A percentile compares a stretch with the other conserved stretches of the same genome.
Conservation (phyloP, 2,113 vertebrate genomes). For the Falcunculus frontatus region DNA sequence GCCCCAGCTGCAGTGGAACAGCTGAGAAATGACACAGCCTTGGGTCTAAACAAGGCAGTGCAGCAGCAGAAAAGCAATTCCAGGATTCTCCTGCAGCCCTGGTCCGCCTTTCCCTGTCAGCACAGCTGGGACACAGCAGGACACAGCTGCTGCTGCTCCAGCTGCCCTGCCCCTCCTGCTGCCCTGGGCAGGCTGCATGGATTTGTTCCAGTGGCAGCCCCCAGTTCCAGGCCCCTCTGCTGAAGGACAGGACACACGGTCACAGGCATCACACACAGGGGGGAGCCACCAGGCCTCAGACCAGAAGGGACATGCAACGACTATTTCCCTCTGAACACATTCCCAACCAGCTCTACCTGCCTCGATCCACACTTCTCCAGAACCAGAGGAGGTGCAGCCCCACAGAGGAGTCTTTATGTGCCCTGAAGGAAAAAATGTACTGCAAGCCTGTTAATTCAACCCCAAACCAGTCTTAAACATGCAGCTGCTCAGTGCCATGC, state of each 20-base stretch:
- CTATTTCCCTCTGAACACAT: not conserved
- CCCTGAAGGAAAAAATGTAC: not conserved
- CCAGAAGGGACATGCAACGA: not conserved
- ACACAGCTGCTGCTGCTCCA: not conserved
- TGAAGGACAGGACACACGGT: not conserved
- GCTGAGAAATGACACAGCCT: not conserved
- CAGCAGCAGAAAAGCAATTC: not conserved
- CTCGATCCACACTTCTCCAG: not conserved
- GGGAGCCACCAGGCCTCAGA: not conserved
- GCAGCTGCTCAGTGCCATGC: not conserved
- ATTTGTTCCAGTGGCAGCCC: not conserved
- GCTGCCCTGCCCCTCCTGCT: not conserved
- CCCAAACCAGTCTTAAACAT: not conserved
- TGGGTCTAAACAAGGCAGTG: not conserved
- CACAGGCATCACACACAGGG: not conserved
- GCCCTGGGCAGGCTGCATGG: not conserved
- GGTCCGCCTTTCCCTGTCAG: not conserved
- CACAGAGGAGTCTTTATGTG: not conserved
- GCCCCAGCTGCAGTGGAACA: not conserved
- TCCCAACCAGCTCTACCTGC: not conserved
- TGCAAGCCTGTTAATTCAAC: not conserved
- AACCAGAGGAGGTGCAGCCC: not conserved
- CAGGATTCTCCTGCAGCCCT: not conserved
- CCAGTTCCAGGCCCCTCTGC: not conserved
- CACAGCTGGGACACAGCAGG: not conserved